Evolutionary conservation across 1,140 invertebrate genomes (phyloP).

Genomic region (Rhopalosiphum padi): DNA sequence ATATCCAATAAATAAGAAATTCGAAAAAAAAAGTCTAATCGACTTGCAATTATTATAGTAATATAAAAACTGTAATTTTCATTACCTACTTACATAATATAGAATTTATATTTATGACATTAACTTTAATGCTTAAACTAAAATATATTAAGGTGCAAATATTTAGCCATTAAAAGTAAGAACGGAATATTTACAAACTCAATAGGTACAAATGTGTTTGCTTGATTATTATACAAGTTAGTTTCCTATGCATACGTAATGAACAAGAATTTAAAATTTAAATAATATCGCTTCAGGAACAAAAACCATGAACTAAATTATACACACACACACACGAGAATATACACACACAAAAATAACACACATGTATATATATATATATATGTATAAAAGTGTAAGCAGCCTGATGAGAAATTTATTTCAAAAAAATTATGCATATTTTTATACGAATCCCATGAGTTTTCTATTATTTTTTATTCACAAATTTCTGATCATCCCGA

Average conservation of each 20-base stretch:
- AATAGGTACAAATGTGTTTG: neutral
- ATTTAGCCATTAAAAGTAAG: neutral
- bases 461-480: neutral
- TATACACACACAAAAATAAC: neutral
- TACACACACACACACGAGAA: neutral
- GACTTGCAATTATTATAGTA: neutral
- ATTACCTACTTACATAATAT: neutral
- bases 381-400: neutral
- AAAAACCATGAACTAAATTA: neutral
- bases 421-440: neutral
- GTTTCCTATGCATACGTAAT: neutral
- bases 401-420: neutral
- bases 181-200: conserved; percentile 12
- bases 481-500: neutral
- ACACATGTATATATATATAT: neutral
- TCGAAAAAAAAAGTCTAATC: neutral
- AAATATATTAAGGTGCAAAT: neutral
- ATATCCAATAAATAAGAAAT: neutral
- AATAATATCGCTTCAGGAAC: neutral
- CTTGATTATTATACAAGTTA: neutral
- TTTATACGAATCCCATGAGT: neutral
- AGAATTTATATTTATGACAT: neutral
- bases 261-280: neutral
- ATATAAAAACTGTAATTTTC: neutral
- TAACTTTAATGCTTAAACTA: neutral